phyloP scores from a whole-genome alignment of 2,113 vertebrate genomes.

The Mastomys coucha region DNA sequence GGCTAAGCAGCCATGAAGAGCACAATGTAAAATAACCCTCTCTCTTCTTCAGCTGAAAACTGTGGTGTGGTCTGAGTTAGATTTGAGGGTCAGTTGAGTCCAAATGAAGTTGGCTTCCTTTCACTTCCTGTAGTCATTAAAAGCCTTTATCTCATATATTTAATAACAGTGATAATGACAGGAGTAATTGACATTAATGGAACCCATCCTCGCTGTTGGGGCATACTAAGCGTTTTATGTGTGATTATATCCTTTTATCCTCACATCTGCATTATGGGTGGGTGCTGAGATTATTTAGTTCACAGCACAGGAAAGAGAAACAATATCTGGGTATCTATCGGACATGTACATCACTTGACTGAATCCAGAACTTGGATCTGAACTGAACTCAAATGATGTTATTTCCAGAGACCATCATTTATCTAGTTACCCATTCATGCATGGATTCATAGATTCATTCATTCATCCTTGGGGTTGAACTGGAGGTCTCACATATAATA shows the following conservation, averaged over 20 bases:
- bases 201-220: not conserved
- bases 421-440: not conserved
- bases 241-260: conserved; percentile 48
- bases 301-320: not conserved
- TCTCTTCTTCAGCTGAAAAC: not conserved
- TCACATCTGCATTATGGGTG: not conserved
- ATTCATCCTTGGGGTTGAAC: not conserved
- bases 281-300: not conserved
- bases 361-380: not conserved
- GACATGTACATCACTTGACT: not conserved
- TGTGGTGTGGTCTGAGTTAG: not conserved
- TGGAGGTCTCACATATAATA: not conserved
- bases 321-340: too few species aligned
- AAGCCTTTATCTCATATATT: conserved; percentile 67
- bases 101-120: conserved; percentile 14
- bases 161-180: conserved; percentile 68
- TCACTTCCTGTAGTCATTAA: conserved; percentile 59
- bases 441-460: not conserved
- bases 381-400: conserved; percentile 41
- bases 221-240: conserved; percentile 18
- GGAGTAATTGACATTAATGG: conserved; percentile 57
- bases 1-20: not conserved
- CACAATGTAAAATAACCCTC: accelerated
- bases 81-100: not conserved
- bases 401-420: not conserved